Evolutionary conservation across 2,797 vertebrate species (phyloP).

Genomic region (Aldrovandia affinis): DNA sequence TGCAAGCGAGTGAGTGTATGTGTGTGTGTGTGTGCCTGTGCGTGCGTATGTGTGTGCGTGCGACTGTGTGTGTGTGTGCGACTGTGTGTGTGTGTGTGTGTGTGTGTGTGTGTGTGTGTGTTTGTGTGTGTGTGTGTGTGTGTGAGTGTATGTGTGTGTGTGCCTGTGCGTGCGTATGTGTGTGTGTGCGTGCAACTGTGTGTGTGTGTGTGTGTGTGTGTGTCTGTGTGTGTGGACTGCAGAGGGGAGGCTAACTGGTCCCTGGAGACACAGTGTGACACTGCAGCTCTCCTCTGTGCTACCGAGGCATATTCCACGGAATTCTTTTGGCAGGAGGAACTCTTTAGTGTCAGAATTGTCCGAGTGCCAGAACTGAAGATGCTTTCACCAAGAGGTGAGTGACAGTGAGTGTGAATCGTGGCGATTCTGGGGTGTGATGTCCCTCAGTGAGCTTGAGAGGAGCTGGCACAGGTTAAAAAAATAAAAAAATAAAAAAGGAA

Average conservation of each 20-base stretch:
- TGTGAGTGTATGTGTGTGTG: too few species aligned
- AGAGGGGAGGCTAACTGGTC: neutral
- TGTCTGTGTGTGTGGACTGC: neutral
- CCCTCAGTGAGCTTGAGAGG: neutral
- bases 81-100: slow-evolving; percentile 18
- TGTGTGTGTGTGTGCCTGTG: too few species aligned
- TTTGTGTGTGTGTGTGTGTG: too few species aligned
- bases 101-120: neutral
- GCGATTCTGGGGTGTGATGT: neutral
- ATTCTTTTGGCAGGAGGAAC: neutral
- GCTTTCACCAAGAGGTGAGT: slow-evolving; percentile 9
- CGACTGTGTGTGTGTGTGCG: too few species aligned
- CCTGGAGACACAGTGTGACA: neutral
- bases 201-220: slow-evolving; percentile 23
- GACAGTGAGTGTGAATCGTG: neutral
- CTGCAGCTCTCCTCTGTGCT: neutral
- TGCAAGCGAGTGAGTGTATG: too few species aligned
- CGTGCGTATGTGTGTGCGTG: too few species aligned
- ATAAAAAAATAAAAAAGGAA: neutral
- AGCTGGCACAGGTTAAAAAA: neutral
- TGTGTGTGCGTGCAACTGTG: too few species aligned
- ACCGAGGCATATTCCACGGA: neutral
- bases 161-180: too few species aligned
- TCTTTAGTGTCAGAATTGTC: slow-evolving; percentile 16
- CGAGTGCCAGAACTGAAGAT: neutral